A percentile compares a stretch with the other conserved stretches of the same genome.
Conservation (phyloP, 2,888 invertebrate species). For the Melanchra persicariae region DNA sequence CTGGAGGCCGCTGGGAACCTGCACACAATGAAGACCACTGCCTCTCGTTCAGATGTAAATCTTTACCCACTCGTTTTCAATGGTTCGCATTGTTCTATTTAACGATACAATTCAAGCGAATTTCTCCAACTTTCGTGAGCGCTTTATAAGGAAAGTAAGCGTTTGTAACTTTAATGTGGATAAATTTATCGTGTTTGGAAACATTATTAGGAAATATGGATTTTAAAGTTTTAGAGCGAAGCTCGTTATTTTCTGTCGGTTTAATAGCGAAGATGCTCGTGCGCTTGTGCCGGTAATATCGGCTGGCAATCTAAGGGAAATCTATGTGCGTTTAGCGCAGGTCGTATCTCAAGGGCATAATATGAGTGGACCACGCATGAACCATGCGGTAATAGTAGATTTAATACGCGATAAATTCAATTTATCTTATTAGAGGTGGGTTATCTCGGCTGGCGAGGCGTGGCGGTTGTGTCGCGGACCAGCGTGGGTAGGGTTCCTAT, state of each 20-base stretch:
- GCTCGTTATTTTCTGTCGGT: slow-evolving; percentile 31
- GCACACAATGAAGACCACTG: slow-evolving; percentile 79
- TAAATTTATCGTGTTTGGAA: slow-evolving; percentile 59
- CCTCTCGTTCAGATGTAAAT: slow-evolving; percentile 81
- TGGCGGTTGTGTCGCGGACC: slow-evolving; percentile 69
- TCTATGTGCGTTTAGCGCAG: slow-evolving; percentile 69
- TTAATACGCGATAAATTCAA: slow-evolving; percentile 81
- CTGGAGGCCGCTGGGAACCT: slow-evolving; percentile 70
- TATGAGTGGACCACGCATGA: slow-evolving; percentile 75
- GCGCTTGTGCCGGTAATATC: slow-evolving; percentile 59
- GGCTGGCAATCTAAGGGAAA: slow-evolving; percentile 66
- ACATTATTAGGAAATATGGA: slow-evolving; percentile 57
- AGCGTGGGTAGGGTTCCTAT: slow-evolving; percentile 74
- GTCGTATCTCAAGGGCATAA: slow-evolving; percentile 73
- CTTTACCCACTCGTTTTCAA: slow-evolving; percentile 80
- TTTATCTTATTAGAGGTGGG: slow-evolving; percentile 80
- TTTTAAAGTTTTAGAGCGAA: slow-evolving; percentile 32
- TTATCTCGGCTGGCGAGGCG: slow-evolving; percentile 71
- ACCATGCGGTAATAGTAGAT: slow-evolving; percentile 76
- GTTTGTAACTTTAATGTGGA: slow-evolving; percentile 59
- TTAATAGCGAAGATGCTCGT: slow-evolving; percentile 48
- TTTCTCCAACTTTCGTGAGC: slow-evolving; percentile 77
- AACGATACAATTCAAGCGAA: slow-evolving; percentile 79
- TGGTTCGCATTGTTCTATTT: slow-evolving; percentile 81
- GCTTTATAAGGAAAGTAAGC: slow-evolving; percentile 69